These are phyloP conservation scores for Rhaphigaster nebulosa DNA, from an alignment of 2,888 invertebrate genomes.

Conservation along the genomic window DNA sequence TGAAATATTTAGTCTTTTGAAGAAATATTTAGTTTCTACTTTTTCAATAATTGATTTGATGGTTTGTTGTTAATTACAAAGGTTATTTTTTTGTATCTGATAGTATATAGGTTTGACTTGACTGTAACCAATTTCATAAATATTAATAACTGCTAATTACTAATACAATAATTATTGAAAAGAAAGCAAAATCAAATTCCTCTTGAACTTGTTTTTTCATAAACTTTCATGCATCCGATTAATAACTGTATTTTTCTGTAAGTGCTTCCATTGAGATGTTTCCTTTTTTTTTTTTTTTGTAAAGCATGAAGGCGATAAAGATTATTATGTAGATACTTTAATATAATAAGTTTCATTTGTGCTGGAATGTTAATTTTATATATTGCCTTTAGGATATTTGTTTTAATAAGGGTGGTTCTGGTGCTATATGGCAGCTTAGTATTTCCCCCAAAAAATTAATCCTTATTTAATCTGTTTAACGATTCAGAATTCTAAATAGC, in stretches of 20 bases:
- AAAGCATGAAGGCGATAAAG: not conserved
- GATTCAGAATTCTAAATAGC: not conserved
- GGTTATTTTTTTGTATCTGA: not conserved
- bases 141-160: not conserved
- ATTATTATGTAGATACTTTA: not conserved
- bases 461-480: not conserved
- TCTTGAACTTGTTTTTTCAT: not conserved
- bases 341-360: not conserved
- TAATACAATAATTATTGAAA: not conserved
- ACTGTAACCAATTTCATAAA: not conserved
- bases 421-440: not conserved
- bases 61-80: not conserved
- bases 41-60: not conserved
- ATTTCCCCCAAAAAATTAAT: not conserved
- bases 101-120: not conserved
- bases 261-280: conserved; percentile 14
- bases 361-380: conserved; percentile 1
- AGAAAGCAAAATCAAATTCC: not conserved
- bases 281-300: not conserved
- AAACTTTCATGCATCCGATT: not conserved
- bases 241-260: not conserved
- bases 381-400: not conserved
- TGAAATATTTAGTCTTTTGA: not conserved
- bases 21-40: not conserved
- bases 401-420: not conserved